Conservation (phyloP, 1,140 invertebrate genomes). For the Drosophila sproati region DNA sequence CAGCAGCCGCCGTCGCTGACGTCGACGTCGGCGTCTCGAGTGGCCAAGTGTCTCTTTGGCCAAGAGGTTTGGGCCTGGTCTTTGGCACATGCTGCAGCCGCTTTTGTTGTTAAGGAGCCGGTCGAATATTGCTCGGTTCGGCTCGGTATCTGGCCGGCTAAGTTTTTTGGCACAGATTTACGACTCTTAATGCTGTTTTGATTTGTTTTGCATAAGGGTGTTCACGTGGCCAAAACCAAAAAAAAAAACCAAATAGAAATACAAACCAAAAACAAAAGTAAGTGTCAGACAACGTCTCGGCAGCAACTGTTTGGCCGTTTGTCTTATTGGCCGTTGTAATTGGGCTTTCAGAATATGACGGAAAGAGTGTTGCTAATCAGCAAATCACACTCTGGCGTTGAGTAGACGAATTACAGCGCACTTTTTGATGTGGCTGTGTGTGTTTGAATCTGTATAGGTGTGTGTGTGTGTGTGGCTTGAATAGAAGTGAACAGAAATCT, state of each 20-base stretch:
- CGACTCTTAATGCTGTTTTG: constrained; percentile 80
- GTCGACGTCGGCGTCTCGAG: constrained; percentile 60
- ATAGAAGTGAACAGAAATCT: not conserved
- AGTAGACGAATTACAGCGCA: constrained; percentile 78
- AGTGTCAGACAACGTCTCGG: constrained; percentile 16
- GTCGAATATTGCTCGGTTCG: constrained; percentile 25
- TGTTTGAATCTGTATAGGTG: constrained; percentile 10
- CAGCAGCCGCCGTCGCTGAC: constrained; percentile 42
- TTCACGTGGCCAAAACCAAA: constrained; percentile 68
- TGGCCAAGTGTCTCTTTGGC: constrained; percentile 74
- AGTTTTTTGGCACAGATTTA: constrained; percentile 76
- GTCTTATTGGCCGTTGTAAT: constrained; percentile 75
- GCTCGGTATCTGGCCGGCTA: constrained; percentile 30
- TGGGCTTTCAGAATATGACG: constrained; percentile 81
- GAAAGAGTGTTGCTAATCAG: constrained; percentile 81
- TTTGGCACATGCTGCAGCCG: constrained; percentile 73
- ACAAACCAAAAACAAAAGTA: constrained; percentile 14
- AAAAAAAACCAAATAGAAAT: constrained; percentile 25
- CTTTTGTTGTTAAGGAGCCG: constrained; percentile 54
- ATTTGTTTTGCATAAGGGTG: constrained; percentile 83
- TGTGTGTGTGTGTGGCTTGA: constrained; percentile 1
- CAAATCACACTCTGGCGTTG: constrained; percentile 78
- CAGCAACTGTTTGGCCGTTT: constrained; percentile 75
- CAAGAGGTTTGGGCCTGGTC: constrained; percentile 52
- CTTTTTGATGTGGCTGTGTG: constrained; percentile 32